Base-by-base conservation (phyloP, 2,113 vertebrate genomes). In the Gobiocypris rarus region DNA sequence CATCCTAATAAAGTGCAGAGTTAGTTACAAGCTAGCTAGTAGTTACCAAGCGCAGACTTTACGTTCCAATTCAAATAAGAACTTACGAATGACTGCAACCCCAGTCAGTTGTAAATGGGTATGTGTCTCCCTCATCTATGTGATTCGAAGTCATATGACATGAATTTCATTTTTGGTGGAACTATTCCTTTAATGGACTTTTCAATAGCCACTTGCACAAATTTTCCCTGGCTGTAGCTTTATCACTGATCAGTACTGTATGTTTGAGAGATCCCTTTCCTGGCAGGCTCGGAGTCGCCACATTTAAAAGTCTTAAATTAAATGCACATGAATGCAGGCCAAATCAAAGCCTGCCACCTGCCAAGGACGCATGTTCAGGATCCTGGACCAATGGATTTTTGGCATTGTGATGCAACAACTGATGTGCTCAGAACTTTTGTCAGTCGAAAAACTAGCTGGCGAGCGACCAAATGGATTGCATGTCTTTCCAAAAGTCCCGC, bases 271-370 rank as follows among this genome's bases (percentile, higher is more conserved):
- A 63, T 78, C 22, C 38, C 10, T 71, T 59, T 78, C 34, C 76
- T 26, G 56, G 56, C 76, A 61, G 38, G 38, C 61, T 28, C 3
- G n/a, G 10, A 43, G 1, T 24, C 9, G 58, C 58, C 13, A 34
- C 31, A 41, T 78, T 15, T 78, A 61, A 78, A 78, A 78, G 56
- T 59, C 41, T 78, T 78, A 63, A 78, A 78, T 26, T 8, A 78
- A 78, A 78, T 45, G 38, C 76, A 67, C 24, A 28, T 31, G 59
- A 80, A 67, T 22, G 41, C 11, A 26, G 50, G 78, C 78, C 78
- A 80, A 80, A 80, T 43, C 26, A 80, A 50, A 80, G 43, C 61
- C 43, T 22, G 59, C 17, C 58, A 67, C 41, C 59, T 50, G 78
- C 78, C 78, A 80, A 80, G 11, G 78, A 80, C 5, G 41, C 41